These are phyloP conservation scores for Pseudoatta argentina DNA, from an alignment of 1,140 invertebrate genomes.

Conservation along the genomic window DNA sequence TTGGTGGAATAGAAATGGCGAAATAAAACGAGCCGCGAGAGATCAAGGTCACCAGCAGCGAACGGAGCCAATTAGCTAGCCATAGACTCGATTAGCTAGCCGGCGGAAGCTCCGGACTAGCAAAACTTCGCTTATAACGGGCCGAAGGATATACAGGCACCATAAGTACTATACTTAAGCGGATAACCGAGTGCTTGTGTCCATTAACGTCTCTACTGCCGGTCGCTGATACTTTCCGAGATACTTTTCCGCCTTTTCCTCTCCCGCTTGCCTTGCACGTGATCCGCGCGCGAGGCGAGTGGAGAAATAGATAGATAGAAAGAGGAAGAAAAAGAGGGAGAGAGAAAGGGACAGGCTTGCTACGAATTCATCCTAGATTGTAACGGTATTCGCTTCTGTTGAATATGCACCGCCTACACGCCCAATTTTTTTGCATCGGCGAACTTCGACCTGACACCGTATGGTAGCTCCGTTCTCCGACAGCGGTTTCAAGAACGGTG, in stretches of 20 bases:
- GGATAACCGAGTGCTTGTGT: constrained; percentile 56
- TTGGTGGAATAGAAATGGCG: constrained; percentile 49
- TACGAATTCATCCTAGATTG: constrained; percentile 44
- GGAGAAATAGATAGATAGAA: constrained; percentile 19
- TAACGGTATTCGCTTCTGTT: constrained; percentile 51
- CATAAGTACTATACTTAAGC: constrained; percentile 64
- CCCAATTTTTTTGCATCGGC: constrained; percentile 1
- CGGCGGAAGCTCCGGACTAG: constrained; percentile 59
- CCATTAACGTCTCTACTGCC: constrained; percentile 60
- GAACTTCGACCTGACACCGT: constrained; percentile 32
- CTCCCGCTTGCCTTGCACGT: constrained; percentile 36
- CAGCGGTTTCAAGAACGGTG: background rate
- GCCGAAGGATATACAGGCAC: constrained; percentile 54
- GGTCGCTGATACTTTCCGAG: constrained; percentile 57
- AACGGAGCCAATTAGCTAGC: constrained; percentile 56
- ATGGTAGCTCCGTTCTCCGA: background rate
- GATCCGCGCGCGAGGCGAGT: constrained; percentile 5
- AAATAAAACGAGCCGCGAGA: constrained; percentile 54
- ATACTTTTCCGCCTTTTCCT: constrained; percentile 60
- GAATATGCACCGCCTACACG: constrained; percentile 40
- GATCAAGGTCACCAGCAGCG: constrained; percentile 55
- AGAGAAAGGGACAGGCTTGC: background rate
- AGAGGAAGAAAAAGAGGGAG: background rate
- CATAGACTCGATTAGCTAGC: constrained; percentile 63
- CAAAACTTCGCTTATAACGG: constrained; percentile 53